phyloP scores from a whole-genome alignment of 2,888 invertebrate genomes.

The Drosophila sordidula region DNA sequence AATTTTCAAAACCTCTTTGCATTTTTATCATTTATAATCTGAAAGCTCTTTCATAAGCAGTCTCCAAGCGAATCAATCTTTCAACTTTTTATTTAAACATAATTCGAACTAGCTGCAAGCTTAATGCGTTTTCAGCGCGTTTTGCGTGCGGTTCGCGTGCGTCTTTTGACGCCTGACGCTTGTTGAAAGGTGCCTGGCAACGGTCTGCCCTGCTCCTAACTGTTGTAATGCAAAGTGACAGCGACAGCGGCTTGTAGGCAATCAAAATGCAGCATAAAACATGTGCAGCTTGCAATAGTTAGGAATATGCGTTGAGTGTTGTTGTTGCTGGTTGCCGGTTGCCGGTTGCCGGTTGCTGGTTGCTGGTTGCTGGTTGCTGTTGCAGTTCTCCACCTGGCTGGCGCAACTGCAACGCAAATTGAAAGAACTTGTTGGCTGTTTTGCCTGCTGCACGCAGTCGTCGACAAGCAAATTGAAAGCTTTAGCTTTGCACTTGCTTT shows the following conservation, averaged over 20 bases:
- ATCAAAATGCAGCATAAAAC: conserved; percentile 76
- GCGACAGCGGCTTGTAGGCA: conserved; percentile 74
- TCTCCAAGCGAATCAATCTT: too few relatives aligned
- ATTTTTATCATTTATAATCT: not conserved
- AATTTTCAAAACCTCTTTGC: not conserved
- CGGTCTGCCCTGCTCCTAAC: conserved; percentile 40
- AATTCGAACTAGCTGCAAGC: not conserved
- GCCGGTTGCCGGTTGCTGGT: conserved; percentile 17
- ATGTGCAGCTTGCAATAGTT: conserved; percentile 68
- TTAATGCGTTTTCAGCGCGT: conserved; percentile 1
- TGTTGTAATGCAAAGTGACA: conserved; percentile 77
- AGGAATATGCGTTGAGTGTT: conserved; percentile 48
- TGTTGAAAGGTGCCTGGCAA: conserved; percentile 20
- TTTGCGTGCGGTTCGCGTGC: conserved; percentile 19
- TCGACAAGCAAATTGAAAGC: conserved; percentile 76
- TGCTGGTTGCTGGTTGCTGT: conserved; percentile 24
- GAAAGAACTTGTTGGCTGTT: conserved; percentile 77
- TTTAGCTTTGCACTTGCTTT: conserved; percentile 81
- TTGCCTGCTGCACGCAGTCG: conserved; percentile 60
- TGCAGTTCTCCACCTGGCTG: conserved; percentile 46
- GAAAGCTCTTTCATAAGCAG: too few relatives aligned
- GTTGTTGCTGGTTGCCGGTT: conserved; percentile 25
- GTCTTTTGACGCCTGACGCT: conserved; percentile 21
- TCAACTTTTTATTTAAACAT: not conserved
- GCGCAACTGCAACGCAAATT: conserved; percentile 65